Evolutionary conservation across 1,140 invertebrate species (phyloP), one percentile per base, ranked within the genome.

Genomic region (Argopecten irradians): DNA sequence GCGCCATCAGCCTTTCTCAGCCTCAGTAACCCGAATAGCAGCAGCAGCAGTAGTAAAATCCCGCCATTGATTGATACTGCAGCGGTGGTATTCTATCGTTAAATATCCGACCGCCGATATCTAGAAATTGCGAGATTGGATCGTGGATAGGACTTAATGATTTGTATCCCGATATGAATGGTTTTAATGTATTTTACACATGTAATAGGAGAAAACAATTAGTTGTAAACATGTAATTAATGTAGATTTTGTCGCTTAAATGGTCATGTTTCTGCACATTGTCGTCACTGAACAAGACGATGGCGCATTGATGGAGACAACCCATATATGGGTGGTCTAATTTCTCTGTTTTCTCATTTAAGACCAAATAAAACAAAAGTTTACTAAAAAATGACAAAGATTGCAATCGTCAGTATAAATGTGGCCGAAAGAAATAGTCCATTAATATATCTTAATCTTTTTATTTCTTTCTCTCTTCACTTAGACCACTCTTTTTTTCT

Each of bases 41-140:
- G n/a, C n/a, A 71, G 55, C 55, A 71, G n/a, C 55, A 71, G 55
- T 22, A 71, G 55, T n/a, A 28, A n/a, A 71, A 71, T 71, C 55
- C 55, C 55, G 55, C n/a, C 55, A 71, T 71, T 71, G 55, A 71
- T 71, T 71, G n/a, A 71, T 71, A n/a, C n/a, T 71, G n/a, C n/a
- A 11, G 55, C 22, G 55, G 1, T 71, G 14, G 16, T 71, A n/a
- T 71, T 71, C 22, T 71, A 28, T n/a, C n/a, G 55, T 71, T 71
- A 71, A n/a, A 71, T n/a, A n/a, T 71, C n/a, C 3, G n/a, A 5
- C 55, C 5, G 0, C 55, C 22, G 55, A 71, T 71, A 71, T n/a
- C 5, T 71, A 71, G 55, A 46, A 11, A 46, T 16, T 14, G 13
- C 19, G 5, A 71, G 55, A 71, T 71, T 5, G 22, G 22, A n/a